Conservation (phyloP, 2,797 vertebrate species). For the Spinus olivaceus region DNA sequence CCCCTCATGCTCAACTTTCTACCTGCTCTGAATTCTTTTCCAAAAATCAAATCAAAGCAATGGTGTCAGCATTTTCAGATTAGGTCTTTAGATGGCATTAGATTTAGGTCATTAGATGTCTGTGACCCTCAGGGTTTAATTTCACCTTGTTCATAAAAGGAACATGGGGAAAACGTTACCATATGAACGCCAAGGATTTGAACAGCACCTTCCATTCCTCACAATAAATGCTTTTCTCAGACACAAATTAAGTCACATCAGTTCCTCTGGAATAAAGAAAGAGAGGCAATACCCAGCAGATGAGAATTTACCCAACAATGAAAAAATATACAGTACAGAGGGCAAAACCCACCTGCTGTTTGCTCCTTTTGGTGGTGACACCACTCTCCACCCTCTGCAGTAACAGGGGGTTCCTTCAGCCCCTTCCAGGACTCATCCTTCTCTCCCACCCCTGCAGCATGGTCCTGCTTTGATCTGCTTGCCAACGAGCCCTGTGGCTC, state of each 20-base stretch:
- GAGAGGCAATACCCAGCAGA: neutral
- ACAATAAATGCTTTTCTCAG: neutral
- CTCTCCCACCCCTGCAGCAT: neutral
- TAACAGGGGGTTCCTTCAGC: neutral
- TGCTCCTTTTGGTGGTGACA: neutral
- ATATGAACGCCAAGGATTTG: neutral
- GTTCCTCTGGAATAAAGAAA: neutral
- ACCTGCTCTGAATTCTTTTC: neutral
- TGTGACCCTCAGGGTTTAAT: neutral
- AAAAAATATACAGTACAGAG: accelerated
- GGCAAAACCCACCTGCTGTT: neutral
- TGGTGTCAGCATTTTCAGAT: neutral
- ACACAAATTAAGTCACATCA: neutral
- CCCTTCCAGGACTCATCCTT: neutral
- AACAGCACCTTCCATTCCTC: neutral
- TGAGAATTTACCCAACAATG: neutral
- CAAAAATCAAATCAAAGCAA: neutral
- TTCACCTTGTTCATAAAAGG: neutral
- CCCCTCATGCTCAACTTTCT: neutral
- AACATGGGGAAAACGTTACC: neutral
- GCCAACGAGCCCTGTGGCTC: neutral
- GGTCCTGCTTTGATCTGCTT: neutral
- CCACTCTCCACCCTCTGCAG: neutral
- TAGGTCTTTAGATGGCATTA: neutral
- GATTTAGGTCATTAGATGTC: neutral